Base-by-base conservation (phyloP, 2,888 invertebrate species). In the Galerucella calmariensis region DNA sequence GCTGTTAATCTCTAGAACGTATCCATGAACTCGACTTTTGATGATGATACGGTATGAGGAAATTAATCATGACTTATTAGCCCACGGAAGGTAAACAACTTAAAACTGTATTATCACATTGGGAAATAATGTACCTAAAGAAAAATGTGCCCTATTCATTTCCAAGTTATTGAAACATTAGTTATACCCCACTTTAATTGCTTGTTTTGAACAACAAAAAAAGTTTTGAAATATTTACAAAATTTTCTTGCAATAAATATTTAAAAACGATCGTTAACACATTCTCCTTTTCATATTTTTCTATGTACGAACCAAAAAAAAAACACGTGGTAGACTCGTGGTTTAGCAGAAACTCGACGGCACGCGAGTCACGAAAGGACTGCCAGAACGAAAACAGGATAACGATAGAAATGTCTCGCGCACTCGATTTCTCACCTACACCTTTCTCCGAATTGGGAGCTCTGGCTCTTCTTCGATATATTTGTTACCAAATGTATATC, bases 281-380 rank as follows among this genome's bases (percentile, higher is more conserved):
- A 41, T 63, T 63, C 35, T 24, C n/a, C 51, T 69, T 16, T 73
- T 56, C 73, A 73, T 73, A 69, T 69, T 66, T 65, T 16, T 41
- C 8, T 41, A 41, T 41, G 35, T 41, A 65, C 46, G 46, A 16
- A 48, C 48, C 16, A 58, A 41, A 41, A 12, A 12, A 44, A 56
- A 27, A 74, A 63, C 78, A 78, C 76, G 75, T 77, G 78, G 62
- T 48, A 58, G 70, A 70, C 46, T 53, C 63, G 72, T 69, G 58
- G 65, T 9, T n/a, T 14, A 56, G 63, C 62, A 67, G 75, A 75
- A 72, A 79, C 79, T 76, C 74, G 27, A 66, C 77, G 59, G 73
- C 61, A 71, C 79, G 79, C 79, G 76, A 78, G 79, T 70, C 79
- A 65, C 75, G 76, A 27, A 74, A 74, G 79, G 76, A 79, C 79